These are phyloP conservation scores for Coptodon rendalli DNA, from an alignment of 2,113 vertebrate species.

Conservation along the genomic window DNA sequence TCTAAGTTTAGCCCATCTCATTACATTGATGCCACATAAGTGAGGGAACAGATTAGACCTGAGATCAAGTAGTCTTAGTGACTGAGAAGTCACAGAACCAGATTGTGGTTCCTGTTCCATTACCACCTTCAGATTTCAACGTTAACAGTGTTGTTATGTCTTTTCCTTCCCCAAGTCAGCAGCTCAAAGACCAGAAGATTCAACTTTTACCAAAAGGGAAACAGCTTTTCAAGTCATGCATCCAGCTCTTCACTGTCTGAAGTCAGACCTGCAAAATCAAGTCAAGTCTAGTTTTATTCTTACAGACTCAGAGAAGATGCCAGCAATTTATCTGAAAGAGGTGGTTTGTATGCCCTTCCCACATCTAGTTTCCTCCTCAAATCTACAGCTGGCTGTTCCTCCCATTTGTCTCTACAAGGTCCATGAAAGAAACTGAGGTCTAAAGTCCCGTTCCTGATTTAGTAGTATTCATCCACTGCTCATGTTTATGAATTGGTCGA, in stretches of 20 bases:
- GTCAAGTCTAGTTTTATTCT: neutral
- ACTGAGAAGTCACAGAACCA: neutral
- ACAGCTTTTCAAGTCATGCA: neutral
- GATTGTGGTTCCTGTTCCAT: constrained; percentile 50
- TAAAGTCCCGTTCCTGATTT: neutral
- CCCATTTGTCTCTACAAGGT: neutral
- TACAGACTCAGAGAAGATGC: constrained; percentile 54
- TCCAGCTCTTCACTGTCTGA: neutral
- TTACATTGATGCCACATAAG: neutral
- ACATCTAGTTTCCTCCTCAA: neutral
- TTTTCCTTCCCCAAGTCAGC: constrained; percentile 75
- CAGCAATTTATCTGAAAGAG: constrained; percentile 5
- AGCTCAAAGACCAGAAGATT: constrained; percentile 67
- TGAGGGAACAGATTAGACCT: neutral
- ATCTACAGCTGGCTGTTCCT: constrained; percentile 1
- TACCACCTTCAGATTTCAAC: constrained; percentile 58
- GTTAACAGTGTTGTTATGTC: constrained; percentile 79
- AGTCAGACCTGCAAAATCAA: neutral
- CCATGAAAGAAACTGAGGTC: constrained; percentile 33
- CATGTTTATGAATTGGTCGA: neutral
- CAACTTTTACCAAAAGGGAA: constrained; percentile 41
- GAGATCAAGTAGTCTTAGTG: neutral
- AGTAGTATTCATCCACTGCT: neutral
- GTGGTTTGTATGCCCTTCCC: constrained; percentile 72
- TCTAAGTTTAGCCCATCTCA: neutral